Evolutionary conservation across 2,113 vertebrate genomes (phyloP), one percentile per base, ranked within the genome.

Genomic region (Etia nguti): DNA sequence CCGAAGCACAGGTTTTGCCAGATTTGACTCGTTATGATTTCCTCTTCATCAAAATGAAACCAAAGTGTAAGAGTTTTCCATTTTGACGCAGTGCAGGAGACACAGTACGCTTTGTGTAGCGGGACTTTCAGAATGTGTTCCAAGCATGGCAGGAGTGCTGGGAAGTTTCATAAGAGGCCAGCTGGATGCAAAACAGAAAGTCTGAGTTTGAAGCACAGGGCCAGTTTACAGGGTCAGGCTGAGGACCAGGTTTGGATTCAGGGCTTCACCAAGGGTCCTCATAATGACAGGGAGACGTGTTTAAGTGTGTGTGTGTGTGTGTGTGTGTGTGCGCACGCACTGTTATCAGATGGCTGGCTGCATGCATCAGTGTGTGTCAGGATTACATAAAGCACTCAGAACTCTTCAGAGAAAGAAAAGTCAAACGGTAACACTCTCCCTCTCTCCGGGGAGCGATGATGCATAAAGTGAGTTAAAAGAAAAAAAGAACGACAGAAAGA

Each of bases 381-480:
- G 41, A 54, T 89, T 82, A 86, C 34, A 31, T 87, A 87, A 91
- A 81, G 68, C 70, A 81, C 73, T 79, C 22, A 55, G 20, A 85
- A 80, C 48, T 80, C 68, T 77, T 86, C 84, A 77, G 86, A 89
- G 46, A 29, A 81, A 87, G 70, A 22, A 26, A 83, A 62, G 60
- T 70, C 46, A 54, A 81, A 83, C 41, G 13, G 2, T 46, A 62
- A 73, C 41, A 75, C 68, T 16, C 41, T 4, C 41, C 18, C 41
- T 18, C 24, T 56, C 79, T 24, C 83, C 2, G 31, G 26, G 55
- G 34, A 87, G 77, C 7, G 29, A 87, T 89, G 87, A 92, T 89
- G 88, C 82, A 87, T 80, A 89, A 89, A 90, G 86, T 36, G 57
- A 89, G 84, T 26, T 31, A 79, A 68, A 82, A 73, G 73, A 79